phyloP scores from a whole-genome alignment of 2,797 vertebrate species.

The Danionella dracula region DNA sequence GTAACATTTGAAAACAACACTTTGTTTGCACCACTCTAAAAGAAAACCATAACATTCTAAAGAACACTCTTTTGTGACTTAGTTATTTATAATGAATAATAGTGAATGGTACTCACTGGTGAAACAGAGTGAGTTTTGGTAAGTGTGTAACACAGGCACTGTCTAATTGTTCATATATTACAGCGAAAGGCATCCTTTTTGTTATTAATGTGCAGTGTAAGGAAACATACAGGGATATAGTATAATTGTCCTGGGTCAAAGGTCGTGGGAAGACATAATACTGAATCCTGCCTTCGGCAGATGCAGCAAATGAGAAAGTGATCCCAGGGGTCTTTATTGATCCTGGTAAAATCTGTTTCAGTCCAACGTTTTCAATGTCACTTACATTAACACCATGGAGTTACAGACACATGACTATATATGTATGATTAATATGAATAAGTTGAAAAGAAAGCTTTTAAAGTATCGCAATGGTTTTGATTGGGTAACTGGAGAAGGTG shows the following conservation, averaged over 20 bases:
- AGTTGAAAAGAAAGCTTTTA: too few relatives aligned
- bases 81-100: too few relatives aligned
- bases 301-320: slow-evolving; percentile 46
- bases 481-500: too few relatives aligned
- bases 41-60: neutral
- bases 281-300: slow-evolving; percentile 64
- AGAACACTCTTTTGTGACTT: too few relatives aligned
- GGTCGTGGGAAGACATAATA: slow-evolving; percentile 72
- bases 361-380: neutral
- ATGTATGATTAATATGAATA: neutral
- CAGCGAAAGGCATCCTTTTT: too few relatives aligned
- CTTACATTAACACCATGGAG: neutral
- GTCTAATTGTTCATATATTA: too few relatives aligned
- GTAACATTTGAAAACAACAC: neutral
- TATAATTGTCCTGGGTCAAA: slow-evolving; percentile 54
- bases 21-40: neutral
- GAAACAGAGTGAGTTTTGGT: too few relatives aligned
- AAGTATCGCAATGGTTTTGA: too few relatives aligned
- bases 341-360: slow-evolving; percentile 12
- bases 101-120: too few relatives aligned
- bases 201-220: too few relatives aligned
- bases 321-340: slow-evolving; percentile 13
- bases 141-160: too few relatives aligned
- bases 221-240: neutral
- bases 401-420: neutral